Evolutionary conservation across 2,888 invertebrate genomes (phyloP).

Genomic region (Brachycybe producta): DNA sequence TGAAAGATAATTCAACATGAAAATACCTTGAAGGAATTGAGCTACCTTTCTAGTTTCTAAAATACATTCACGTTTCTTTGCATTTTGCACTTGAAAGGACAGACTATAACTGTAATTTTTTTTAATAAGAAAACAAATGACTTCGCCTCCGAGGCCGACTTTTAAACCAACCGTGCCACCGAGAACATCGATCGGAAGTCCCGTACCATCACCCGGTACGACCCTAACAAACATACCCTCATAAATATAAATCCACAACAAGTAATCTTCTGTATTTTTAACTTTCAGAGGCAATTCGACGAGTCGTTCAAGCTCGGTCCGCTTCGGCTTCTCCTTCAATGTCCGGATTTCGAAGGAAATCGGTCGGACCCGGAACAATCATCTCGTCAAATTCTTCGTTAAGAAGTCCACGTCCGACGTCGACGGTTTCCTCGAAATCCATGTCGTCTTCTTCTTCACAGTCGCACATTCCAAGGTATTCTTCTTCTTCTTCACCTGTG

Average conservation of each 20-base stretch:
- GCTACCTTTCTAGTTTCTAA: too few species aligned
- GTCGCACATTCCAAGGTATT: conserved; percentile 15
- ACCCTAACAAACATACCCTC: too few species aligned
- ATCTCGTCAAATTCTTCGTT: neutral
- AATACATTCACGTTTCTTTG: too few species aligned
- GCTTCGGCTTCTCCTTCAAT: neutral
- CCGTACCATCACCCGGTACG: conserved; percentile 19
- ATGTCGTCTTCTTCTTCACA: neutral
- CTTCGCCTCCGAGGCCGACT: conserved; percentile 11
- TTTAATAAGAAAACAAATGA: too few species aligned
- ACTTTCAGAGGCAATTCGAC: conserved; percentile 1
- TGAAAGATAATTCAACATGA: too few species aligned
- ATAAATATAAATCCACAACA: too few species aligned
- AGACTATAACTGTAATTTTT: too few species aligned
- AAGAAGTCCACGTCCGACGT: neutral
- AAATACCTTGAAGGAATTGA: too few species aligned
- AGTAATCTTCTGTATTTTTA: neutral
- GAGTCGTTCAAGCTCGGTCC: neutral
- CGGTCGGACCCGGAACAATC: conserved; percentile 8
- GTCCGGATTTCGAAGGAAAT: neutral
- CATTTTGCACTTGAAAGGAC: too few species aligned
- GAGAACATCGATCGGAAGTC: conserved; percentile 8
- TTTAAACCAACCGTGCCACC: neutral
- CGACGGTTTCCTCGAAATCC: neutral
- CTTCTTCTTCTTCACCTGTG: neutral